A percentile compares a stretch with the other conserved stretches of the same genome.
Conservation (phyloP, 2,113 vertebrate species). For the Hippocampus zosterae region DNA sequence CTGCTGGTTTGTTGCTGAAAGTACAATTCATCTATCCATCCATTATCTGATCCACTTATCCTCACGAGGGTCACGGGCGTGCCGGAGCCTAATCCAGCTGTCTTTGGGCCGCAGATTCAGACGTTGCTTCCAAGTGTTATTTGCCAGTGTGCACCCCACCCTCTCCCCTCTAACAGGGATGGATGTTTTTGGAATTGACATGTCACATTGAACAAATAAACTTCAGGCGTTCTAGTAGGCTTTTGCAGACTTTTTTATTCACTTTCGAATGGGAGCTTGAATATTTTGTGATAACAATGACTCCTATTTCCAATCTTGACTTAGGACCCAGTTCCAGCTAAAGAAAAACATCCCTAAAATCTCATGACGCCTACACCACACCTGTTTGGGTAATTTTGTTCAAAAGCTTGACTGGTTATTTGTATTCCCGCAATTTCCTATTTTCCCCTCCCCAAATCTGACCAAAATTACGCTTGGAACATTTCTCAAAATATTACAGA, state of each 20-base stretch:
- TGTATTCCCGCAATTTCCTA: neutral
- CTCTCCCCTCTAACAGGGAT: too few species aligned
- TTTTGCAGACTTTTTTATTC: neutral
- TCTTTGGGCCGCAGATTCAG: neutral
- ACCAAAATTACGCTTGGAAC: constrained; percentile 52
- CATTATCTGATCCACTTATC: too few species aligned
- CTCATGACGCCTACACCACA: neutral
- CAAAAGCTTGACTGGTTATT: neutral
- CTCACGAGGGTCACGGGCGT: too few species aligned
- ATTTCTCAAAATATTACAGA: constrained; percentile 37
- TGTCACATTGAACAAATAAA: neutral
- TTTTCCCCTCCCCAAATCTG: neutral
- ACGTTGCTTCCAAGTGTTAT: too few species aligned
- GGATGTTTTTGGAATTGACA: too few species aligned
- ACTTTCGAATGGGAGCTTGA: neutral
- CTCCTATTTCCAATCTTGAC: neutral
- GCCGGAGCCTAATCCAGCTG: too few species aligned
- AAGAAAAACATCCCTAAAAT: neutral
- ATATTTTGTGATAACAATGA: neutral
- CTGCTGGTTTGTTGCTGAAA: neutral
- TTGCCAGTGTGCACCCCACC: too few species aligned
- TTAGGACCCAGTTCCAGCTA: neutral
- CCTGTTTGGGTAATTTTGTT: neutral
- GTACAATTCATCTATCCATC: too few species aligned
- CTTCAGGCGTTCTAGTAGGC: too few species aligned